Percentiles rank a stretch among this genome's conserved stretches.
Evolutionary conservation across 1,140 invertebrate genomes (phyloP).

Genomic region (Tetramorium parvispinum): DNA sequence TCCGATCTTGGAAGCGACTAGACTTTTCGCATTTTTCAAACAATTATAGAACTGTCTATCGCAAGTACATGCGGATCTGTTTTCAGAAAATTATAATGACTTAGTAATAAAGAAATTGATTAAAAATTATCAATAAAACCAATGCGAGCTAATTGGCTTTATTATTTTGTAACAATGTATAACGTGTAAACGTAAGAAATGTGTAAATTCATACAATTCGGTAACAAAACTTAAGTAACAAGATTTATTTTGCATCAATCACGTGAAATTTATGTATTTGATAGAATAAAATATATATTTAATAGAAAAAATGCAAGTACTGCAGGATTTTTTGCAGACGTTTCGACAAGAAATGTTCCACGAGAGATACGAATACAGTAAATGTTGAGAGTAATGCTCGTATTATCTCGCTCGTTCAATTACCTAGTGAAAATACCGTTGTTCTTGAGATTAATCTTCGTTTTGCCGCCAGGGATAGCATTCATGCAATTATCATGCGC

Average conservation of each 20-base stretch:
- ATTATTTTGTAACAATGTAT: neutral
- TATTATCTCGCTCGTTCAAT: neutral
- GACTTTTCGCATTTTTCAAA: slow-evolving; percentile 83
- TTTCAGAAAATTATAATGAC: slow-evolving; percentile 53
- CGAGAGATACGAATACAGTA: neutral
- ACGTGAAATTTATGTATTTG: neutral
- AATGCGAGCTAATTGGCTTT: neutral
- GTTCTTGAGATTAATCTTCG: slow-evolving; percentile 70
- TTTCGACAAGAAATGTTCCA: neutral
- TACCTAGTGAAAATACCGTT: slow-evolving; percentile 84
- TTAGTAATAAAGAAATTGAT: neutral
- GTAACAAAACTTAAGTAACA: neutral
- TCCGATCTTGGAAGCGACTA: slow-evolving; percentile 86
- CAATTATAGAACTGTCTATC: slow-evolving; percentile 87
- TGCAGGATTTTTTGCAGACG: neutral
- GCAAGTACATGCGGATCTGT: slow-evolving; percentile 87
- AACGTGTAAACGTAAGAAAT: too few species aligned
- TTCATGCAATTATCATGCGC: slow-evolving; percentile 78
- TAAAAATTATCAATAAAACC: neutral
- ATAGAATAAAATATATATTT: too few species aligned
- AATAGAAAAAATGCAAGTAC: neutral
- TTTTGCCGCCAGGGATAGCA: slow-evolving; percentile 65
- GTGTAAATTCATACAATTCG: neutral
- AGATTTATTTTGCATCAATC: neutral
- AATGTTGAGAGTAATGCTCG: neutral